phyloP scores from a whole-genome alignment of 1,140 invertebrate species.

The Drosophila erecta region DNA sequence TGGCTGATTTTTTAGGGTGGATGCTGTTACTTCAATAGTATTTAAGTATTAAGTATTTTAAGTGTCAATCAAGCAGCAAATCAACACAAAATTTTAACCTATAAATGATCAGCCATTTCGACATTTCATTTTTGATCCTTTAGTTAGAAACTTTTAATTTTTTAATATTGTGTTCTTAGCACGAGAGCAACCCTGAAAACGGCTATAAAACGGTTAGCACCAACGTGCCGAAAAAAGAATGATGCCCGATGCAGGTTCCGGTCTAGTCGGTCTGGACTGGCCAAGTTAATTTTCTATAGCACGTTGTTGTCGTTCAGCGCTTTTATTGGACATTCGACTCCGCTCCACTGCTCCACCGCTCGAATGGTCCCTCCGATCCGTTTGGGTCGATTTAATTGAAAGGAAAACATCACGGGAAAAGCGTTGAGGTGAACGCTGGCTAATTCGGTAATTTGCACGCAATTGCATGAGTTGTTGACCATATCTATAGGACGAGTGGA shows the following conservation, averaged over 20 bases:
- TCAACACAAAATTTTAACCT: too few species aligned
- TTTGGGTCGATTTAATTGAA: slow-evolving; percentile 69
- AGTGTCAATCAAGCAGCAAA: too few species aligned
- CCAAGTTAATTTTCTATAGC: slow-evolving; percentile 81
- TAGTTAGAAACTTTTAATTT: background rate
- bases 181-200: slow-evolving; percentile 3
- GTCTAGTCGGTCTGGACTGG: slow-evolving; percentile 28
- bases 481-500: slow-evolving; percentile 73
- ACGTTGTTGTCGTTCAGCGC: slow-evolving; percentile 73
- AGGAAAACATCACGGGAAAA: slow-evolving; percentile 69
- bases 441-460: slow-evolving; percentile 82
- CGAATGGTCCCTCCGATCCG: slow-evolving; percentile 1
- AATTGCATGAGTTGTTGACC: slow-evolving; percentile 82
- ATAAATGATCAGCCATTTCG: background rate
- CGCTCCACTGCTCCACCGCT: background rate
- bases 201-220: slow-evolving; percentile 57
- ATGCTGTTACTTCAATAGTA: too few species aligned
- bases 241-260: slow-evolving; percentile 23
- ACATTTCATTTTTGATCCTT: background rate
- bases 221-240: slow-evolving; percentile 55
- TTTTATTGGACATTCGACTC: slow-evolving; percentile 67
- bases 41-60: too few species aligned
- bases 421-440: slow-evolving; percentile 74
- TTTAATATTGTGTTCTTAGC: background rate
- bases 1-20: background rate